Percentiles rank a stretch among this genome's conserved stretches.
Conservation (phyloP, 2,797 vertebrate genomes). For the Podargus strigoides region DNA sequence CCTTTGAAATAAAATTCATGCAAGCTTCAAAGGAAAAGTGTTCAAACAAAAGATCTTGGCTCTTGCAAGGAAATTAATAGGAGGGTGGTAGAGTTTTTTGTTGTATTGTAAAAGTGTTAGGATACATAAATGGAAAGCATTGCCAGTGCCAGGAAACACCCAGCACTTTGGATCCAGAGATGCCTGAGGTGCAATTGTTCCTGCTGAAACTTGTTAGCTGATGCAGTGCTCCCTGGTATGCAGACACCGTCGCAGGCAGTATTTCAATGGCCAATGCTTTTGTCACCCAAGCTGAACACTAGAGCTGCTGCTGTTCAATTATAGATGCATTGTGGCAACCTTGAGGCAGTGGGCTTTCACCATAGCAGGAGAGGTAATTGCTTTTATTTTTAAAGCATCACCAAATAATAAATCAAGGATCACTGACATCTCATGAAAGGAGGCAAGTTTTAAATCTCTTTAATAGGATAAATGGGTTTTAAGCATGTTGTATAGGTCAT, state of each 20-base stretch:
- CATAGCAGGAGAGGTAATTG: neutral
- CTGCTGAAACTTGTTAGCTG: neutral
- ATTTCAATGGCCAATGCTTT: neutral
- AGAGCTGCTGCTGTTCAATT: neutral
- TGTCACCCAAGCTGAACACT: neutral
- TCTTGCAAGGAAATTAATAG: neutral
- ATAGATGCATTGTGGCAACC: neutral
- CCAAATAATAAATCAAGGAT: conserved; percentile 33
- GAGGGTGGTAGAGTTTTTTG: no score
- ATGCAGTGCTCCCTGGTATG: neutral
- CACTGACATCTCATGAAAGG: conserved; percentile 1
- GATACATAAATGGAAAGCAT: neutral
- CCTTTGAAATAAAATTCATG: neutral
- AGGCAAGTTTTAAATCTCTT: conserved; percentile 32
- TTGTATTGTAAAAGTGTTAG: neutral
- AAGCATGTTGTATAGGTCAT: conserved; percentile 38
- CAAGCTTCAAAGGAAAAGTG: neutral
- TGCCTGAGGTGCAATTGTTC: neutral
- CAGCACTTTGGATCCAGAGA: neutral
- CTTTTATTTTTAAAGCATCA: conserved; percentile 46
- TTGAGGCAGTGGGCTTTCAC: conserved; percentile 22
- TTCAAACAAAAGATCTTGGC: neutral
- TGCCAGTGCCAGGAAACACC: neutral
- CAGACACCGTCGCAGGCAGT: neutral
- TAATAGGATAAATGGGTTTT: conserved; percentile 53